These are phyloP conservation scores for Ennomos quercinarius DNA, from an alignment of 2,888 invertebrate genomes.

Conservation along the genomic window DNA sequence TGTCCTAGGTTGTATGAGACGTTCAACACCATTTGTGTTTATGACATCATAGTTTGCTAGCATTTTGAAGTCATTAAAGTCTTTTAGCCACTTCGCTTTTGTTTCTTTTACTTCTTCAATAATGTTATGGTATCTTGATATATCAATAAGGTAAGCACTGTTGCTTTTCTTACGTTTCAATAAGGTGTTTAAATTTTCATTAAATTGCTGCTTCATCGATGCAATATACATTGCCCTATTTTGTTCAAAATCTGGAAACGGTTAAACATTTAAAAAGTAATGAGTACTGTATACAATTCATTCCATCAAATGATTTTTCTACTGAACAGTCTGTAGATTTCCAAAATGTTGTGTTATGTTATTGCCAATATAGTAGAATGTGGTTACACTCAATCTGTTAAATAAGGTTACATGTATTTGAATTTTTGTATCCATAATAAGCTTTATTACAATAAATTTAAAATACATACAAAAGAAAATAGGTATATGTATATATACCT, in stretches of 20 bases:
- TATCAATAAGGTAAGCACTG: slow-evolving; percentile 61
- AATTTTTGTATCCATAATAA: too few species aligned
- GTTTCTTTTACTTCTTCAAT: slow-evolving; percentile 61
- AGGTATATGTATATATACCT: too few species aligned
- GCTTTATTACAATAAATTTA: too few species aligned
- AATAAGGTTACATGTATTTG: too few species aligned
- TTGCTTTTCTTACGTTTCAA: slow-evolving; percentile 65
- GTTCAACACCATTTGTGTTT: slow-evolving; percentile 54
- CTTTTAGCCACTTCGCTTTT: slow-evolving; percentile 57
- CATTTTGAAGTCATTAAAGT: slow-evolving; percentile 68
- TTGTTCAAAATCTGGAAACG: slow-evolving; percentile 51
- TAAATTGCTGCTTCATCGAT: slow-evolving; percentile 65
- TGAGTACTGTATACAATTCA: too few species aligned
- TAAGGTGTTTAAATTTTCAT: slow-evolving; percentile 56
- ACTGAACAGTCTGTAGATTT: too few species aligned
- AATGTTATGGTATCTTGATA: slow-evolving; percentile 61
- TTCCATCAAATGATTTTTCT: too few species aligned
- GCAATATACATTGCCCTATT: slow-evolving; percentile 49
- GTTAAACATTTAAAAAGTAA: neutral
- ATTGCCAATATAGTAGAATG: too few species aligned
- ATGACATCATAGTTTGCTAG: slow-evolving; percentile 66
- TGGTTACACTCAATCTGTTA: too few species aligned
- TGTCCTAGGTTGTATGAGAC: slow-evolving; percentile 61
- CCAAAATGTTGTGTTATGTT: too few species aligned
- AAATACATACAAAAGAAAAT: too few species aligned